Evolutionary conservation across 2,888 invertebrate genomes (phyloP).

Genomic region (Lepidochrysops patricia): DNA sequence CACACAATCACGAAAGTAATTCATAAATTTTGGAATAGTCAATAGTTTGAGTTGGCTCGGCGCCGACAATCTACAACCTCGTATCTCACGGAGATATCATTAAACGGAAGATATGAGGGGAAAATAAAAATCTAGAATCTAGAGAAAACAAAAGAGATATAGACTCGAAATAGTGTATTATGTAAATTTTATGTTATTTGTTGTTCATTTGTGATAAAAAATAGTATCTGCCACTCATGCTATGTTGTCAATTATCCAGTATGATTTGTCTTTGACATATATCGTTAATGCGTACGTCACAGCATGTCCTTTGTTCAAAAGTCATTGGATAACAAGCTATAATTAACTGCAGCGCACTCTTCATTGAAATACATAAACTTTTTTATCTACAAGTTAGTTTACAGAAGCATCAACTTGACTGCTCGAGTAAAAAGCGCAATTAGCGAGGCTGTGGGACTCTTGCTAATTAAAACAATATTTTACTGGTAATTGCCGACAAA

Average conservation of each 20-base stretch:
- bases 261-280: too few species aligned
- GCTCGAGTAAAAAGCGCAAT: constrained; percentile 27
- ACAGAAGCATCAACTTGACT: background rate
- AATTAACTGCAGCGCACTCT: background rate
- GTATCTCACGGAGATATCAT: background rate
- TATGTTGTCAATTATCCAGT: too few species aligned
- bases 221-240: too few species aligned
- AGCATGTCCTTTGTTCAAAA: too few species aligned
- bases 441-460: constrained; percentile 26
- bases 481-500: constrained; percentile 30
- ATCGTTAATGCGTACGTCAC: too few species aligned
- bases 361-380: background rate
- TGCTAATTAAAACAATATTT: constrained; percentile 32
- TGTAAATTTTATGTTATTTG: too few species aligned
- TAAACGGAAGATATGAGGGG: background rate
- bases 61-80: background rate
- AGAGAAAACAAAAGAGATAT: background rate
- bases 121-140: background rate
- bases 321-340: background rate
- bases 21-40: background rate
- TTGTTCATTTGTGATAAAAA: too few species aligned
- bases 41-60: constrained; percentile 1
- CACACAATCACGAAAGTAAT: background rate
- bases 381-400: background rate
- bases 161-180: background rate